Base-by-base conservation (phyloP, 2,113 vertebrate species). In the Bufo gargarizans region DNA sequence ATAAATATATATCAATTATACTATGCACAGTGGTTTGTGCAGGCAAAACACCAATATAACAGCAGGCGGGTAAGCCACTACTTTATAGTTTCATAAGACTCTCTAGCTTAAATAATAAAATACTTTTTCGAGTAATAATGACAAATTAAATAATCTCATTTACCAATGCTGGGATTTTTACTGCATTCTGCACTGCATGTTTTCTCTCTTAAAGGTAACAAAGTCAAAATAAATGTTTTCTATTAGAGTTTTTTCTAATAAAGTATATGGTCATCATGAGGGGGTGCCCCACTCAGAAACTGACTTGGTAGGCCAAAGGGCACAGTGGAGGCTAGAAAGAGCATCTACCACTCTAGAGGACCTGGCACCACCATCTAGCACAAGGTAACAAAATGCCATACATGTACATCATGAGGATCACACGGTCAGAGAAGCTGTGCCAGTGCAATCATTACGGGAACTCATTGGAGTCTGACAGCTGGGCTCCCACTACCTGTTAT, bases 1-100 rank as follows among this genome's bases (percentile, higher is more conserved):
- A 74, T 85, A 85, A 74, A 85, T 58, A 69, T 84, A 85, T 74
- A 74, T 85, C 83, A 85, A 45, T 85, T 74, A 85, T 74, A 72
- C 16, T 85, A 56, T 56, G 53, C 83, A 74, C 83, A 85, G 67
- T 56, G 69, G 83, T 74, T 72, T 85, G 69, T 85, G 67, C 47
- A 85, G 83, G 50, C 67, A 85, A 85, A 58, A 45, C 69, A 58
- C 53, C 33, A 72, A 85, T 74, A 74, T 74, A 85, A 85, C 49
- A 85, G 83, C 83, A 85, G 65, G 67, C 20, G 33, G 45, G 83
- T 74, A 85, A 85, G 16, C 47, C 53, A 9, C 83, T 74, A 14
- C 83, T 55, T 74, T 85, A 74, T 85, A 11, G 50, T 74, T 72
- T 85, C 83, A 85, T 85, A 85, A 85, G 53, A 85, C 74, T 74